Evolutionary conservation across 2,797 vertebrate genomes (phyloP), one percentile per base, ranked within the genome.

Genomic region (Kryptolebias ocellatus): DNA sequence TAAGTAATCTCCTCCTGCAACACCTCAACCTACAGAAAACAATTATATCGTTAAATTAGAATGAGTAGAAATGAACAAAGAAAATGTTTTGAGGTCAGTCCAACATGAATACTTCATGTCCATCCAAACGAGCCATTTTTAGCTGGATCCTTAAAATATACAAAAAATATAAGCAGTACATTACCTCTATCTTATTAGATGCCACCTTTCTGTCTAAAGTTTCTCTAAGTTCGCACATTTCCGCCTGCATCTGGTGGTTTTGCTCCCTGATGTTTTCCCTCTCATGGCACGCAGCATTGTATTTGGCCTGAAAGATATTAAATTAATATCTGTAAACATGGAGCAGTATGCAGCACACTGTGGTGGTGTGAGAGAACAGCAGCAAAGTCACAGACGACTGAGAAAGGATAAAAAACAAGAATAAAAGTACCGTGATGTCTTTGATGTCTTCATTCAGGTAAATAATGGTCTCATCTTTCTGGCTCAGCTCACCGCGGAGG

Each of bases 121-220:
- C 34, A 4, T 34, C 34, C 34, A 34, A 34, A 34, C 34, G 5
- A 9, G 9, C 1, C 1, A 34, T 34, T 34, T 34, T 34, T 6
- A 9, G 6, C 9, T 7, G 9, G 34, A 9, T 34, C 9, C 34
- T 52, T 31, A 0, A 4, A 29, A 46, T 28, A 10, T 5, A 69
- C 46, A 53, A 53, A 60, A 66, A 12, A 3, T 47, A 37, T 47
- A 27, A 28, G 39, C 8, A 1, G 17, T 5, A 37, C 47, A 49
- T 58, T 85, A 97, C 98, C 94, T 98, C 96, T 49, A 97, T 94
- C 39, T 91, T 95, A 78, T 96, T 95, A 11, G 96, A 96, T 28
- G 92, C 84, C 50, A 91, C 75, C 27, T 83, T 92, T 76, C 94
- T 93, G 7, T 95, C 94, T 29, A 95, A 78, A 14, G 82, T 61